Evolutionary conservation across 2,888 invertebrate species (phyloP).

Genomic region (Phorcus lineatus): DNA sequence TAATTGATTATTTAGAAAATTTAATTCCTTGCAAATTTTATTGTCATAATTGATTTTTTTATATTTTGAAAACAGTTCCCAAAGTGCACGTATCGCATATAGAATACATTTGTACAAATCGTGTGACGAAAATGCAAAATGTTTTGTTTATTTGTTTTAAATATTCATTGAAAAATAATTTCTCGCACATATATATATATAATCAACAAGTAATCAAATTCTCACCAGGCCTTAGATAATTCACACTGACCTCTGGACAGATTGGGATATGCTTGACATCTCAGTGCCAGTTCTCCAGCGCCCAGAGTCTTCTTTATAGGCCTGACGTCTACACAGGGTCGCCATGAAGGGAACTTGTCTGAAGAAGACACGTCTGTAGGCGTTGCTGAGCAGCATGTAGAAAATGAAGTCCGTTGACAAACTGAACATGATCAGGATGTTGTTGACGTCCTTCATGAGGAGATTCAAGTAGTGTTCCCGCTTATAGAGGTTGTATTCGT

Average conservation of each 20-base stretch:
- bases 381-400: not conserved
- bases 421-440: not conserved
- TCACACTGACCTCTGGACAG: not conserved
- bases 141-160: no score
- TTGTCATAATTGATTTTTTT: no score
- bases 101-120: no score
- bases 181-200: no score
- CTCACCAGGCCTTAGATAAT: no score
- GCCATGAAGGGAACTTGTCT: not conserved
- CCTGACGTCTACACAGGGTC: not conserved
- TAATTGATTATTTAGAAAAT: no score
- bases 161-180: no score
- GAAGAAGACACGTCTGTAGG: not conserved
- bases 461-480: not conserved
- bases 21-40: no score
- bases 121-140: no score
- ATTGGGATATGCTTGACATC: not conserved
- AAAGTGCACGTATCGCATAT: no score
- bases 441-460: not conserved
- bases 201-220: no score
- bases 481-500: not conserved
- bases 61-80: no score
- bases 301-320: not conserved
- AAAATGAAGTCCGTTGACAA: not conserved
- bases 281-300: not conserved